phyloP scores from a whole-genome alignment of 64 coral and sea anemone species.

The Orbicella faveolata region DNA sequence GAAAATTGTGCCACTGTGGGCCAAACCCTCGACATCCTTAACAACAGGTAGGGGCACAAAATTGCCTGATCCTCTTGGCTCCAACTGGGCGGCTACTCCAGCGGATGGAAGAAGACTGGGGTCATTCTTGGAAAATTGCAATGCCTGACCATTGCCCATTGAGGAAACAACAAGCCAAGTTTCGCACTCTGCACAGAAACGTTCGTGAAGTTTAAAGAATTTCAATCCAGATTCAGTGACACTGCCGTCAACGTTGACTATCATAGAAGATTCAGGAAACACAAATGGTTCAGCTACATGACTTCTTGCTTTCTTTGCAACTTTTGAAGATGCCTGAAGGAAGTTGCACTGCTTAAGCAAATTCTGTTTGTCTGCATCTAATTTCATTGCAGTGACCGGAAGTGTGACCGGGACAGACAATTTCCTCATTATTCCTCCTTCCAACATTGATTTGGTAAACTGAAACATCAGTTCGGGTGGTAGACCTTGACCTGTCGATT shows the following conservation, averaged over 20 bases:
- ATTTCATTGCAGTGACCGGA: background rate
- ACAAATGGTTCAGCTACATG: background rate
- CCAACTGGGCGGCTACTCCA: slow-evolving; percentile 54
- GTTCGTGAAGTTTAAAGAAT: background rate
- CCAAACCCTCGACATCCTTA: too few relatives aligned
- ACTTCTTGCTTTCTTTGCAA: background rate
- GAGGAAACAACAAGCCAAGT: slow-evolving; percentile 63
- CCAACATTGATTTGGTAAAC: slow-evolving; percentile 29
- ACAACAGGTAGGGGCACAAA: slow-evolving; percentile 35
- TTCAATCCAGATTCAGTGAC: background rate
- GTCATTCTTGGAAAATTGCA: slow-evolving; percentile 35
- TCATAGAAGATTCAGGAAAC: background rate
- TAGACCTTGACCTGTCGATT: slow-evolving; percentile 22
- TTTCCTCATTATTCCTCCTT: slow-evolving; percentile 13
- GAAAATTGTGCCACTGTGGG: slow-evolving; percentile 40
- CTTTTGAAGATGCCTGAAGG: slow-evolving; percentile 57
- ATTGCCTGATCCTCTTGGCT: background rate
- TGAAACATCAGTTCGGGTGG: slow-evolving; percentile 46
- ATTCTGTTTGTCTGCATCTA: slow-evolving; percentile 17
- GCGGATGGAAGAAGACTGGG: slow-evolving; percentile 49
- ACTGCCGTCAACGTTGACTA: background rate
- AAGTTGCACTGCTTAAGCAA: slow-evolving; percentile 61
- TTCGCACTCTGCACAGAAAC: background rate
- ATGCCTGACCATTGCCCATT: slow-evolving; percentile 17
- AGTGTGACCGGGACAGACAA: slow-evolving; percentile 31